Base-by-base conservation (phyloP, 2,888 invertebrate species). In the Agrochola circellaris region DNA sequence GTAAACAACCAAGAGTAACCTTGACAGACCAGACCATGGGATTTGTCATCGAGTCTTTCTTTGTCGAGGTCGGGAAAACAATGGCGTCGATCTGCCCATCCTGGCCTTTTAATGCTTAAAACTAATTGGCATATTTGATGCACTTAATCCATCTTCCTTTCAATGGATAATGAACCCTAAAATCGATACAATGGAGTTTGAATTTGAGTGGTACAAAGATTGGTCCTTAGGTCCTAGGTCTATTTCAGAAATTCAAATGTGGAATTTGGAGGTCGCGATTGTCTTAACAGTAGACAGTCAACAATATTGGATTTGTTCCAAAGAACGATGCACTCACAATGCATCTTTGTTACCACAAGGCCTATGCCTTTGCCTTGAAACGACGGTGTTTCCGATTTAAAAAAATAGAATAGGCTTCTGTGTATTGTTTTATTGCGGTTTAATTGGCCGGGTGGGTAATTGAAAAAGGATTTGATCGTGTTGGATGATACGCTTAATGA, bases 221-320 rank as follows among this genome's bases (percentile, higher is more conserved):
- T 54, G 88, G 85, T 83, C 65, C 85, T 92, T 94, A 87, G 8
- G 89, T 51, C 88, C 77, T 92, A 93, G 87, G 82, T 73, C 71
- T 72, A 74, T 81, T 75, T 79, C 74, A 70, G 64, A 82, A 85
- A 95, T 95, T 95, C 95, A 94, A 95, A 95, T 96, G 95, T 91
- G 94, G 95, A 94, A 95, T 96, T 96, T 96, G 96, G 95, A 96
- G 96, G 96, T 94, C 96, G 90, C 91, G 90, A 93, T 93, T 93
- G 94, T 88, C 89, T 94, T 92, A 91, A 91, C 84, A 89, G 90
- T 90, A 91, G 88, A 89, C 89, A 84, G 83, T 90, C 93, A 93
- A 95, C 95, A 95, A 94, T 96, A 95, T 96, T 96, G 96, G 96
- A 96, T 95, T 95, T 91, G 95, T 95, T 96, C 96, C 96, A 96